Conservation (phyloP, 1,140 invertebrate species). For the Zaprionus ghesquierei region DNA sequence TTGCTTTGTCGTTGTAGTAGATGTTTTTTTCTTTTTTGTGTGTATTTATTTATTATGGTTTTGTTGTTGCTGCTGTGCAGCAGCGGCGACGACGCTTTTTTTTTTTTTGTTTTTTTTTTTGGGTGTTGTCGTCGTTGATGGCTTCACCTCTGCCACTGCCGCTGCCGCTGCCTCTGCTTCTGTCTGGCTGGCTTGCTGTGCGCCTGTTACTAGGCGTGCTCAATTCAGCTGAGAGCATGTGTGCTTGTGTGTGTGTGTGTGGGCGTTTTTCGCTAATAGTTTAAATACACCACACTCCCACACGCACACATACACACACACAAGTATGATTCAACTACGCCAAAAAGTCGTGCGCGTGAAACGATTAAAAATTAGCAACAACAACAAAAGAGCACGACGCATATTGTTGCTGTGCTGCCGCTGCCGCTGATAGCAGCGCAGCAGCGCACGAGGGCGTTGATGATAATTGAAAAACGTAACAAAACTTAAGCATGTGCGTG, state of each 20-base stretch:
- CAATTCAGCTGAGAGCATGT: constrained; percentile 2
- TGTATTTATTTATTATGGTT: constrained; percentile 7
- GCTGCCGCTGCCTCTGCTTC: constrained; percentile 12
- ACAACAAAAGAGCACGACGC: constrained; percentile 2
- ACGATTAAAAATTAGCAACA: constrained; percentile 14
- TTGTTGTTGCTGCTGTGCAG: constrained; percentile 9
- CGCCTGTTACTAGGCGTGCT: constrained; percentile 40
- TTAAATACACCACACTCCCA: constrained; percentile 3
- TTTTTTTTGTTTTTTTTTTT: constrained; percentile 32
- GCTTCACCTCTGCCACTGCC: constrained; percentile 2
- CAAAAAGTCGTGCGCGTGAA: constrained; percentile 36
- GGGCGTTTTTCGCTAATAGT: constrained; percentile 7
- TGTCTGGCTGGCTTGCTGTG: not conserved
- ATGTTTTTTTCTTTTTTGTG: too few species aligned
- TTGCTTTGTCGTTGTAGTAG: not conserved
- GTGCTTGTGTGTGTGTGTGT: constrained; percentile 16
- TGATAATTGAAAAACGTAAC: constrained; percentile 24
- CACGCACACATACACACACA: not conserved
- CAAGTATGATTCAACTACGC: constrained; percentile 7
- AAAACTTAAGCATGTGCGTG: constrained; percentile 9
- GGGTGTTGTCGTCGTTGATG: constrained; percentile 34
- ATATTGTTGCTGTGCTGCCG: constrained; percentile 10
- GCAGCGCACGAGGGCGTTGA: constrained; percentile 11
- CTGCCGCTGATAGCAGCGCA: constrained; percentile 12
- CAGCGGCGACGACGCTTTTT: not conserved